Conservation (phyloP, 2,797 vertebrate species). For the Onychomys leucogaster region DNA sequence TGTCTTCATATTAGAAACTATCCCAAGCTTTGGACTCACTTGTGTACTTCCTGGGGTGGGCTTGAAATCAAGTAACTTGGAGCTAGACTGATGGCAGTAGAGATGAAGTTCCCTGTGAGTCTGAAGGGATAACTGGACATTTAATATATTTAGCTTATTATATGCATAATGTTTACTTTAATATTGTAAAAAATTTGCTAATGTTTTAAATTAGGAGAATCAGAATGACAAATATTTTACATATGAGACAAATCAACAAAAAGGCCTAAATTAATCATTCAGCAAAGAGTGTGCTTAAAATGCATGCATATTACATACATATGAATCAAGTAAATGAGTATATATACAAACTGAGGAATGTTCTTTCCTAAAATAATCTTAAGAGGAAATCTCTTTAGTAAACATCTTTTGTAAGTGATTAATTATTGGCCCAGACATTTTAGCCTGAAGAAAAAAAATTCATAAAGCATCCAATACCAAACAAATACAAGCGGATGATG, state of each 20-base stretch:
- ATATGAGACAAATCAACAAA: neutral
- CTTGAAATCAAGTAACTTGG: neutral
- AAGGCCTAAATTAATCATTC: neutral
- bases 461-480: neutral
- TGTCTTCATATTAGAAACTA: neutral
- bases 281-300: neutral
- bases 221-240: neutral
- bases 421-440: neutral
- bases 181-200: neutral
- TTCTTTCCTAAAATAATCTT: neutral
- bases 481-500: neutral
- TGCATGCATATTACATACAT: too few species aligned
- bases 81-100: neutral
- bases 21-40: neutral
- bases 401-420: neutral
- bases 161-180: neutral
- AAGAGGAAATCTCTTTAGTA: neutral
- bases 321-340: neutral
- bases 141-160: neutral
- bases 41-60: neutral
- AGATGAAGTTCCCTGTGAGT: neutral
- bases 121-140: neutral
- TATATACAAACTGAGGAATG: neutral
- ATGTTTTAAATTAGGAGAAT: conserved; percentile 14
- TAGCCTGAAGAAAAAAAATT: neutral